Conservation (phyloP, 2,888 invertebrate species). For the Diarsia mendica region DNA sequence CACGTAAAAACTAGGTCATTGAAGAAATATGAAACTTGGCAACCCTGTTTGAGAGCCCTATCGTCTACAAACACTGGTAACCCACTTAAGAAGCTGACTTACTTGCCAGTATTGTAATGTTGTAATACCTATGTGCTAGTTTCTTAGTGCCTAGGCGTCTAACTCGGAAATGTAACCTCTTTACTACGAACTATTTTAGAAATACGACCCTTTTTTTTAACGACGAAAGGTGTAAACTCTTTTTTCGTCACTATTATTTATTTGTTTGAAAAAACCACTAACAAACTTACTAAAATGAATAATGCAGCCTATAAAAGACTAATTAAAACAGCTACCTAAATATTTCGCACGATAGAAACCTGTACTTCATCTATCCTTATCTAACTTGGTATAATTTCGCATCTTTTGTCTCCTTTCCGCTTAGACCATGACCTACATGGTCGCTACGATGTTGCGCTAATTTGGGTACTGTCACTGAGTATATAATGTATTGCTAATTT, state of each 20-base stretch:
- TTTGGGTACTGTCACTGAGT: constrained; percentile 76
- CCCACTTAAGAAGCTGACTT: constrained; percentile 49
- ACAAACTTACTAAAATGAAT: background rate
- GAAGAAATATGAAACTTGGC: constrained; percentile 40
- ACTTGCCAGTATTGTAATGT: constrained; percentile 50
- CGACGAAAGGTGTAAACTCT: background rate
- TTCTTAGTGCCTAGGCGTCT: constrained; percentile 21
- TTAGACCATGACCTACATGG: constrained; percentile 84
- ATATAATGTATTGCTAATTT: constrained; percentile 26
- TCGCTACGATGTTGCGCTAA: constrained; percentile 78
- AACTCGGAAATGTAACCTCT: constrained; percentile 17
- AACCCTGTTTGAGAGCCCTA: constrained; percentile 52
- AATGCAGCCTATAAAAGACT: background rate
- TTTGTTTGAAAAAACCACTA: background rate
- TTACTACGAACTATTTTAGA: constrained; percentile 2
- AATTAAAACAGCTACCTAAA: constrained; percentile 51
- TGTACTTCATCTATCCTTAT: constrained; percentile 63
- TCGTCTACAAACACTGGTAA: constrained; percentile 56
- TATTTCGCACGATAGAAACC: constrained; percentile 56
- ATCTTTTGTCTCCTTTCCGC: constrained; percentile 68
- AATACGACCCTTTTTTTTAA: constrained; percentile 12
- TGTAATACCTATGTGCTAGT: constrained; percentile 51
- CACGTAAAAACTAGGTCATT: constrained; percentile 4
- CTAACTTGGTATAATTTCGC: constrained; percentile 43
- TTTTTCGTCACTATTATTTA: background rate